Evolutionary conservation across 2,113 vertebrate species (phyloP).

Genomic region (Erythrocercus mccallii): DNA sequence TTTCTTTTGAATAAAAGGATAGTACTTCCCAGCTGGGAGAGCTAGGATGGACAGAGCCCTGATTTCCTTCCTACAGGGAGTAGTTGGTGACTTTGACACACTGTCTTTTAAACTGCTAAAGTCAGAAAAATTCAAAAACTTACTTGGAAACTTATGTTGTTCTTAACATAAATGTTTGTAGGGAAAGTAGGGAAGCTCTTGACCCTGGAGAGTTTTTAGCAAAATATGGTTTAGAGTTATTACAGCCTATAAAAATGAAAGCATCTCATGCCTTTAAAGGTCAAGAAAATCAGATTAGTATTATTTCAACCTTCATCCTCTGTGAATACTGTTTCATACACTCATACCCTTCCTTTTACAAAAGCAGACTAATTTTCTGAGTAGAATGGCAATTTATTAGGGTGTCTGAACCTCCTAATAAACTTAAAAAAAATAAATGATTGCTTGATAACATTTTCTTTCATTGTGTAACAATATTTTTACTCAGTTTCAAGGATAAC

Average conservation of each 20-base stretch:
- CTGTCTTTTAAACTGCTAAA: background rate
- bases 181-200: background rate
- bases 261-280: background rate
- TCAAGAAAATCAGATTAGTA: constrained; percentile 11
- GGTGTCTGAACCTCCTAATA: background rate
- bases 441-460: background rate
- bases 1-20: background rate
- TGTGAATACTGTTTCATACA: background rate
- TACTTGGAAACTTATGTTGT: background rate
- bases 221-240: background rate
- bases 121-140: background rate
- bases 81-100: background rate
- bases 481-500: background rate
- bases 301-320: background rate
- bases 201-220: background rate
- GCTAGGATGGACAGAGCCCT: background rate
- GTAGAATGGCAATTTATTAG: background rate
- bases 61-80: background rate
- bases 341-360: background rate
- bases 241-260: background rate
- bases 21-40: background rate
- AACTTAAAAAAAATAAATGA: background rate
- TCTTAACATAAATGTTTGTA: background rate
- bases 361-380: background rate
- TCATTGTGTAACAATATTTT: background rate